A percentile compares a stretch with the other conserved stretches of the same genome.
Conservation (phyloP, 1,140 invertebrate species). For the Phocides pigmalion region DNA sequence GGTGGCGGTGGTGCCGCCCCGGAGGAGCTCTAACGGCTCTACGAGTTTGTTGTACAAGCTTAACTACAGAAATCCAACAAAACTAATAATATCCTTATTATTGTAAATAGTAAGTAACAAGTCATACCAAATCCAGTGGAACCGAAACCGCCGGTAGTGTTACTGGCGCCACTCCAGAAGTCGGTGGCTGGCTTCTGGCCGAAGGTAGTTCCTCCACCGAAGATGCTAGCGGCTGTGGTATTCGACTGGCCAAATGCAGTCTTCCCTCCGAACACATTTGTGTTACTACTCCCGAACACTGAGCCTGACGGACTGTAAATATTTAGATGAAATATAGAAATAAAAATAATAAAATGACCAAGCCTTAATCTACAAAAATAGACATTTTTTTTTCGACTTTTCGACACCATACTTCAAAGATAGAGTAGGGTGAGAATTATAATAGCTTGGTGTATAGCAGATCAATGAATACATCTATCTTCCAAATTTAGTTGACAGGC, state of each 20-base stretch:
- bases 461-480: too few species aligned
- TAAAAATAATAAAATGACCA: neutral
- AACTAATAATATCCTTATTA: too few species aligned
- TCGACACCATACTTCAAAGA: too few species aligned
- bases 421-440: too few species aligned
- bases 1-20: too few species aligned
- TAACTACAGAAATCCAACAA: too few species aligned
- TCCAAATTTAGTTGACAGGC: too few species aligned
- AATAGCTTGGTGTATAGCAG: too few species aligned
- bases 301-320: constrained; percentile 51
- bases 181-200: constrained; percentile 59
- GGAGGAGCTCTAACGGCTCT: too few species aligned
- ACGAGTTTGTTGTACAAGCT: too few species aligned
- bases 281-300: constrained; percentile 56
- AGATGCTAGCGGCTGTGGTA: constrained; percentile 54
- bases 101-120: neutral
- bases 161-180: constrained; percentile 62
- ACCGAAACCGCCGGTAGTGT: constrained; percentile 31
- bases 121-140: constrained; percentile 47
- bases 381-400: too few species aligned
- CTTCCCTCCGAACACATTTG: constrained; percentile 66
- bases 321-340: neutral
- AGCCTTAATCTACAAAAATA: too few species aligned
- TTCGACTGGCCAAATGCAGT: constrained; percentile 60
- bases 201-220: constrained; percentile 55